Evolutionary conservation across 2,113 vertebrate species (phyloP).

Genomic region (Raphicerus campestris): DNA sequence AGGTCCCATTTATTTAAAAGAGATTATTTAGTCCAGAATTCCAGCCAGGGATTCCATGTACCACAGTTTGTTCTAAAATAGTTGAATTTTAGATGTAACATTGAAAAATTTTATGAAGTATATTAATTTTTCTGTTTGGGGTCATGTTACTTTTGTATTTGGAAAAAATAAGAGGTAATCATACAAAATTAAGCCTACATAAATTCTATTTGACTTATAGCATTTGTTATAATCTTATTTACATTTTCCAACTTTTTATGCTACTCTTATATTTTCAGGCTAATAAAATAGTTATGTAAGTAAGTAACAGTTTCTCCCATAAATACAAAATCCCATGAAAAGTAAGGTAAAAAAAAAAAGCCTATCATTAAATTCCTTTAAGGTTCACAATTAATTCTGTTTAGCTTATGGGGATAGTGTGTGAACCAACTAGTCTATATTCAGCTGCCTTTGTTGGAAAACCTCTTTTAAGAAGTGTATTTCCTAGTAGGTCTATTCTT

Average conservation of each 20-base stretch:
- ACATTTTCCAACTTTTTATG: slow-evolving; percentile 15
- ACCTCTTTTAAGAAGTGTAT: slow-evolving; percentile 24
- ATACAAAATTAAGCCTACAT: background rate
- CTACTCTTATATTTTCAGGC: slow-evolving; percentile 20
- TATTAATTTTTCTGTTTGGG: slow-evolving; percentile 25
- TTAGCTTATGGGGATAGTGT: slow-evolving; percentile 14
- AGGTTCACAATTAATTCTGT: background rate
- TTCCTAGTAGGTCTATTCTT: background rate
- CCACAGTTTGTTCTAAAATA: slow-evolving; percentile 7
- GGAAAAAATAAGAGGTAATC: slow-evolving; percentile 19
- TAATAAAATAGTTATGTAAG: slow-evolving; percentile 35
- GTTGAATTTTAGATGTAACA: background rate
- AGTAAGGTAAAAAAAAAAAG: slow-evolving; percentile 33
- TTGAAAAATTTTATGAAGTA: slow-evolving; percentile 19
- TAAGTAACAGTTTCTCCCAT: slow-evolving; percentile 4
- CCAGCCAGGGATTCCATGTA: background rate
- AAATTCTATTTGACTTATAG: background rate
- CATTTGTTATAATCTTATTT: background rate
- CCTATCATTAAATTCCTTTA: slow-evolving; percentile 26
- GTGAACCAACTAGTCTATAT: background rate
- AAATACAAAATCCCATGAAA: slow-evolving; percentile 39
- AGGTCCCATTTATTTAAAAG: slow-evolving; percentile 28
- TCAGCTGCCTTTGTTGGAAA: slow-evolving; percentile 17
- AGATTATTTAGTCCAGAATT: slow-evolving; percentile 25
- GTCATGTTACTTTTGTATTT: slow-evolving; percentile 23